Conservation (phyloP, 2,113 vertebrate genomes). For the Echinops telfairi region DNA sequence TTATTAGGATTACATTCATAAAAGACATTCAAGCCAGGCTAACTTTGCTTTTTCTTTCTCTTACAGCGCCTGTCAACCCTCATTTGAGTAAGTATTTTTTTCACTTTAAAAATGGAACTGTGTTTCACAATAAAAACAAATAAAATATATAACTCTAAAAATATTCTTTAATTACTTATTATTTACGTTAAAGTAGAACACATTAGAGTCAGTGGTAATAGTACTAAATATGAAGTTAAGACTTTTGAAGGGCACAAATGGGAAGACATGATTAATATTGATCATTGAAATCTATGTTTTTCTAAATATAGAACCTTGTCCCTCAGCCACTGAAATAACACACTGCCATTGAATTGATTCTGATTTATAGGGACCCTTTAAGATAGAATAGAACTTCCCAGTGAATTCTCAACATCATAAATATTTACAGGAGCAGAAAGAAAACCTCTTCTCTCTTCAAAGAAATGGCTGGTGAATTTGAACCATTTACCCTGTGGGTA, state of each 20-base stretch:
- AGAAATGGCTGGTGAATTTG: too few relatives aligned
- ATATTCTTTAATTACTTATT: not conserved
- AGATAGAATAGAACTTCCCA: too few relatives aligned
- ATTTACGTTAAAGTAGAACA: constrained; percentile 1
- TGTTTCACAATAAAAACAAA: constrained; percentile 24
- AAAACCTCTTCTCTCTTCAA: too few relatives aligned
- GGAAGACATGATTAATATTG: not conserved
- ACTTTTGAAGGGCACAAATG: not conserved
- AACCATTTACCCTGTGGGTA: too few relatives aligned
- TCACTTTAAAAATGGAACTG: not conserved
- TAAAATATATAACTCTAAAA: not conserved
- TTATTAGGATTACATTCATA: constrained; percentile 58
- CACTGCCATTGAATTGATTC: too few relatives aligned
- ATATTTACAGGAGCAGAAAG: too few relatives aligned
- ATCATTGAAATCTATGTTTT: constrained; percentile 9
- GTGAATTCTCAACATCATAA: too few relatives aligned
- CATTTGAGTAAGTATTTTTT: constrained; percentile 88
- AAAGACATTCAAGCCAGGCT: constrained; percentile 46
- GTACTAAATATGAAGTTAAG: not conserved
- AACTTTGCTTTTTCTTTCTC: constrained; percentile 72
- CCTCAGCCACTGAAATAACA: not conserved
- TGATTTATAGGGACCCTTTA: too few relatives aligned
- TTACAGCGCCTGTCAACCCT: constrained; percentile 89
- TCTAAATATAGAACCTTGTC: not conserved
- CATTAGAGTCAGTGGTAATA: not conserved